Evolutionary conservation across 2,797 vertebrate species (phyloP), one percentile per base, ranked within the genome.

Genomic region (Tarsius wallacei): DNA sequence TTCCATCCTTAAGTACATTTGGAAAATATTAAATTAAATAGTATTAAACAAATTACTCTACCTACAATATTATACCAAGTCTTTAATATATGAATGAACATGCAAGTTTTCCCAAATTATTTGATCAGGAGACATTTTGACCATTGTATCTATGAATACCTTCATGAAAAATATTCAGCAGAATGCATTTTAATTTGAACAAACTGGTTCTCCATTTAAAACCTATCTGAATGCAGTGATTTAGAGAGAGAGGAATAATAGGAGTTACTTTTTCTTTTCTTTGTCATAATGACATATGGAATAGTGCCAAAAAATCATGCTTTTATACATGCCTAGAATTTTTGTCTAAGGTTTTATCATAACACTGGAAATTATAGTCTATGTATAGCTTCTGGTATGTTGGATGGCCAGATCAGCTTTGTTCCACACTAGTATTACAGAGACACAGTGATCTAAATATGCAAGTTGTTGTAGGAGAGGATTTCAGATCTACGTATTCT

Each of bases 171-270:
- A 53, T 66, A 8, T 36, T 53, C 28, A 93, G 66, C 0, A 24
- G 8, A 85, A 63, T 57, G n/a, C 26, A 63, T 42, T 73, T 93
- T 85, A 81, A 87, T 84, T 84, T 28, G 96, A 88, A 78, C 33
- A 2, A 61, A 42, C 14, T 64, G 57, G 2, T 49, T 74, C 16
- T 64, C 17, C 5, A 21, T 95, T 61, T 81, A 74, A 95, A 91
- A 31, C 4, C 7, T 90, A 5, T 28, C 5, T 66, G 28, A 71
- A 73, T 66, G 36, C 61, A 71, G 2, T 53, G 26, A 42, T 73
- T 31, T 0, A 88, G 8, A 81, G n/a, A 81, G 88, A 76, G 24
- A 53, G 49, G 4, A 87, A 49, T 73, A 51, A 33, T 28, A 42
- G 21, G 28, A n/a, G 15, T 31, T 47, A 51, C 42, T 42, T n/a